Evolutionary conservation across 2,888 invertebrate genomes (phyloP), one percentile per base, ranked within the genome.

Genomic region (Drosophila flavopinicola): DNA sequence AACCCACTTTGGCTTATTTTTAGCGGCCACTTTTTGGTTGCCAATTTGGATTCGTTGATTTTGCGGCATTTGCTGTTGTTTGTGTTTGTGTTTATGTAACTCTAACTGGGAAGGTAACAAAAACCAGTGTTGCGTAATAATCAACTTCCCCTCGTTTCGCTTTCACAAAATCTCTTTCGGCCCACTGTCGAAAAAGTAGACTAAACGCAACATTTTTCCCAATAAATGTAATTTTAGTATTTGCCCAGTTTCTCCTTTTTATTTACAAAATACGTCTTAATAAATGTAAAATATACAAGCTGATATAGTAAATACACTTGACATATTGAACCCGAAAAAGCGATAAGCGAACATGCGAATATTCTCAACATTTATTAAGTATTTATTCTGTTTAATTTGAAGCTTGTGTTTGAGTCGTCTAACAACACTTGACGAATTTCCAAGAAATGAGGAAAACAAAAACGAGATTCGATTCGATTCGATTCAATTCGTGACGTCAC

Each of bases 51-150:
- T 20, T 64, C 51, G 42, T 15, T 64, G 37, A 20, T 47, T 63
- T 64, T 44, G 27, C 24, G 44, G 17, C 10, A 52, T 45, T 53
- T 42, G 11, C 27, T n/a, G n/a, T n/a, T n/a, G n/a, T n/a, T n/a
- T n/a, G n/a, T n/a, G n/a, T n/a, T n/a, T n/a, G n/a, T n/a, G 24
- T 49, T 52, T 67, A 39, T 54, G 27, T 47, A 51, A 58, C 68
- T 47, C 44, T 58, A 41, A 13, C 45, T 17, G 29, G 27, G 13
- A 35, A 37, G 39, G 9, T 29, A 61, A n/a, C n/a, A n/a, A n/a
- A n/a, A 67, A 35, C 37, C 49, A 45, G 48, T 53, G 20, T 74
- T 20, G 15, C 24, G 29, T 54, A 52, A 49, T n/a, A 24, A 13
- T 24, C 23, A 20, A 61, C 23, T 54, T 53, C 25, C 45, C 10